Percentiles rank a stretch among this genome's conserved stretches.
Conservation (phyloP, 2,888 invertebrate species). For the Apantesis nais region DNA sequence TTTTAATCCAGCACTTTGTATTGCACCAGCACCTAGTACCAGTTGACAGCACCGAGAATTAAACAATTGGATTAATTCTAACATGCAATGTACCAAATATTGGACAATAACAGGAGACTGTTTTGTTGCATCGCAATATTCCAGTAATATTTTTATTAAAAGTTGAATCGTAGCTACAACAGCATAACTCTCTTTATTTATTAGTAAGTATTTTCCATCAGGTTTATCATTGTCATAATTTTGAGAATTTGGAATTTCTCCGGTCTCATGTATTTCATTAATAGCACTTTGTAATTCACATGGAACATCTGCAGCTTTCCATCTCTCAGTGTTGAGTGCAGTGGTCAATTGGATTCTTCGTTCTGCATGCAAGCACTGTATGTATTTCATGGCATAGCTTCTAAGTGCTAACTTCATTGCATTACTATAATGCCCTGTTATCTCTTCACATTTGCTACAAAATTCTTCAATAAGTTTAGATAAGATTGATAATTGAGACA, state of each 20-base stretch:
- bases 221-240: constrained; percentile 72
- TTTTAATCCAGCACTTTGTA: constrained; percentile 96
- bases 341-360: constrained; percentile 93
- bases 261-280: constrained; percentile 87
- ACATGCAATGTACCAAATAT: constrained; percentile 92
- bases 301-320: constrained; percentile 97
- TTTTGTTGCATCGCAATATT: constrained; percentile 94
- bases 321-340: constrained; percentile 95
- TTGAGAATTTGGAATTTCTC: constrained; percentile 74
- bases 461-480: constrained; percentile 92
- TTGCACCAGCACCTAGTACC: constrained; percentile 97
- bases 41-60: constrained; percentile 96
- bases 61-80: constrained; percentile 95
- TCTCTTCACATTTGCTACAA: constrained; percentile 89
- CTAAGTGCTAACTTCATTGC: constrained; percentile 93
- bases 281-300: constrained; percentile 94
- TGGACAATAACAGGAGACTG: constrained; percentile 92
- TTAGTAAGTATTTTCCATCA: constrained; percentile 85
- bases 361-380: constrained; percentile 95
- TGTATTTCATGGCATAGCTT: constrained; percentile 95
- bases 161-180: constrained; percentile 94
- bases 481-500: constrained; percentile 90
- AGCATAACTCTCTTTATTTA: constrained; percentile 90
- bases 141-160: constrained; percentile 95
- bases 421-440: constrained; percentile 91